Conservation (phyloP, 1,140 invertebrate genomes). For the Brachionus sp. region DNA sequence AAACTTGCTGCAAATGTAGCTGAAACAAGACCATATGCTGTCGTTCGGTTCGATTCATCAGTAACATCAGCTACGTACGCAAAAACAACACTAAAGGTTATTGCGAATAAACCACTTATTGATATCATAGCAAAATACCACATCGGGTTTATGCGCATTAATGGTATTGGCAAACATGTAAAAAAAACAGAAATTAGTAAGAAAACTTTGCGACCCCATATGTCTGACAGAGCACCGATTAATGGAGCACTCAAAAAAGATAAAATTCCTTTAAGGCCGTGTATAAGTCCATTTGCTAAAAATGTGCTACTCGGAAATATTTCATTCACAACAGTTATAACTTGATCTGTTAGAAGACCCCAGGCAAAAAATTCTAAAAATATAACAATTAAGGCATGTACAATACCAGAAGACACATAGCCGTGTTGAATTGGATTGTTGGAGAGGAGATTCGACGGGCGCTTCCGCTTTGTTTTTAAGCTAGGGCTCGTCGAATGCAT, state of each 20-base stretch:
- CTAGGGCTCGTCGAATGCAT: not conserved
- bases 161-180: slow-evolving; percentile 95
- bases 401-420: slow-evolving; percentile 60
- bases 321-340: slow-evolving; percentile 90
- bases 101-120: slow-evolving; percentile 95
- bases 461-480: slow-evolving; percentile 13
- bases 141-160: slow-evolving; percentile 98
- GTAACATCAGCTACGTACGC: slow-evolving; percentile 99
- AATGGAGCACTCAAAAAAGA: slow-evolving; percentile 94
- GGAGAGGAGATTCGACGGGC: not conserved
- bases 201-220: slow-evolving; percentile 97
- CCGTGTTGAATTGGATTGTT: slow-evolving; percentile 18
- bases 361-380: slow-evolving; percentile 99
- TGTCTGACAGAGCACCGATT: slow-evolving; percentile 92
- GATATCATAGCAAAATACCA: slow-evolving; percentile 99
- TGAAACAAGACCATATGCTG: slow-evolving; percentile 93
- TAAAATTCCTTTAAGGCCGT: slow-evolving; percentile 88
- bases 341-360: slow-evolving; percentile 94
- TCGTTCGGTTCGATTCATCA: slow-evolving; percentile 86
- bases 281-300: slow-evolving; percentile 97
- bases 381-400: slow-evolving; percentile 96
- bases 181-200: slow-evolving; percentile 96
- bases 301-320: slow-evolving; percentile 99
- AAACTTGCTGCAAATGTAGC: slow-evolving; percentile 97
- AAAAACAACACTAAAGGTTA: slow-evolving; percentile 94